Evolutionary conservation across 2,888 invertebrate species (phyloP).

Genomic region (Drosophila lutescens): DNA sequence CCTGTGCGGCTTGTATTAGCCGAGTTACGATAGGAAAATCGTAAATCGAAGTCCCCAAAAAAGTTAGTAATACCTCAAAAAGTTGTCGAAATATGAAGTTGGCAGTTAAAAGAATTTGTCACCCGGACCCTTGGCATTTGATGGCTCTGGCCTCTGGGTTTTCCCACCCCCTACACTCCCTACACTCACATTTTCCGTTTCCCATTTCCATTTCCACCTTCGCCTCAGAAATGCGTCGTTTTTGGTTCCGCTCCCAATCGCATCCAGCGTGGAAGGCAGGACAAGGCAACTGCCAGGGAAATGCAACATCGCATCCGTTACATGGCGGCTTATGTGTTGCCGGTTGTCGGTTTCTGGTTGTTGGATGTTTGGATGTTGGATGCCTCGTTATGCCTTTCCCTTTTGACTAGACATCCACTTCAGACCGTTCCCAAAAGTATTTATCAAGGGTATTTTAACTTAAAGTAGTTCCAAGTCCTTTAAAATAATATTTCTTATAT

Average conservation of each 20-base stretch:
- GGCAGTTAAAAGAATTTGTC: background rate
- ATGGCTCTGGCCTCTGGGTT: background rate
- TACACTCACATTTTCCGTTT: background rate
- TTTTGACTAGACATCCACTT: constrained; percentile 12
- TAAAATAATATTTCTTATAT: no score
- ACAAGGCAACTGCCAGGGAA: constrained; percentile 13
- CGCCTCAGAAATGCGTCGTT: constrained; percentile 3
- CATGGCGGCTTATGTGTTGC: constrained; percentile 46
- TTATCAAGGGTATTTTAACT: no score
- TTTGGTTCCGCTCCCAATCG: constrained; percentile 14
- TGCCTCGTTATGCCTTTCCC: constrained; percentile 39
- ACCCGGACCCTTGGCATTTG: background rate
- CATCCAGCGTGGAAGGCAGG: no score
- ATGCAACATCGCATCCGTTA: constrained; percentile 40
- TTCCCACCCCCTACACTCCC: background rate
- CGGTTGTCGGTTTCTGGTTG: constrained; percentile 16
- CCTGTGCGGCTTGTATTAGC: no score
- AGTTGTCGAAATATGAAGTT: no score
- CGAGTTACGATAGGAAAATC: no score
- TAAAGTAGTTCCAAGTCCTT: no score
- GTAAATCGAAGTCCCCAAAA: no score
- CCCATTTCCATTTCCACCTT: background rate
- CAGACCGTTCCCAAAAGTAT: background rate
- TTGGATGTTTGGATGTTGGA: background rate
- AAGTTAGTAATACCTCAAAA: no score